Evolutionary conservation across 1,140 invertebrate species (phyloP), one percentile per base, ranked within the genome.

Genomic region (Panagrolaimus sp.): DNA sequence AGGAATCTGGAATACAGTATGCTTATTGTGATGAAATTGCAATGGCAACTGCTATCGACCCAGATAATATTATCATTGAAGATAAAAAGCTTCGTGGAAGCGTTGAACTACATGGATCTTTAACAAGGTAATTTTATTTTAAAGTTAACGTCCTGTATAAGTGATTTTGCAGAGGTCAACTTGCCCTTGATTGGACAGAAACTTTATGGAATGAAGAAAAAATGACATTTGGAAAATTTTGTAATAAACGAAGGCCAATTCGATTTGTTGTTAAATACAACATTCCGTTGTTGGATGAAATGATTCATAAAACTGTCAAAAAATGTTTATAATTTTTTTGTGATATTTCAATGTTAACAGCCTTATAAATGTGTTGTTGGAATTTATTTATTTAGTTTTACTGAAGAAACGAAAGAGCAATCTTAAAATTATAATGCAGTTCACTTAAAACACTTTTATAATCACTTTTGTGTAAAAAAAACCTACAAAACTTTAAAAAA

Each of bases 11-110:
- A 7, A 63, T 77, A 9, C 79, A 83, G 65, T 81, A 66, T 65
- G 72, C 76, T 4, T 81, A 77, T 64, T 81, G 79, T 43, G 79
- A 81, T 53, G 77, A 81, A 65, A 79, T 81, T 25, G 76, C 78
- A 45, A 68, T 81, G 1, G 72, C 72, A 8, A 70, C 72, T 5
- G 79, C 80, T 16, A 79, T 81, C 9, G 70, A 72, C 25, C 73
- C 73, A n/a, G 77, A 73, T 27, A 51, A 63, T 38, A 66, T 81
- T 9, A 78, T 83, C 23, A 27, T 57, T 4, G 74, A 82, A 20
- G 46, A 53, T 14, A 72, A 72, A 48, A 64, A 72, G 16, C 43
- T 82, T 5, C 47, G 77, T 14, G 79, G 69, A n/a, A 65, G 63
- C 25, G 79, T 81, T 1, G 79, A 81, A 53, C 62, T 81, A 16